Base-by-base conservation (phyloP, 2,888 invertebrate genomes). In the Pyrgus malvae region DNA sequence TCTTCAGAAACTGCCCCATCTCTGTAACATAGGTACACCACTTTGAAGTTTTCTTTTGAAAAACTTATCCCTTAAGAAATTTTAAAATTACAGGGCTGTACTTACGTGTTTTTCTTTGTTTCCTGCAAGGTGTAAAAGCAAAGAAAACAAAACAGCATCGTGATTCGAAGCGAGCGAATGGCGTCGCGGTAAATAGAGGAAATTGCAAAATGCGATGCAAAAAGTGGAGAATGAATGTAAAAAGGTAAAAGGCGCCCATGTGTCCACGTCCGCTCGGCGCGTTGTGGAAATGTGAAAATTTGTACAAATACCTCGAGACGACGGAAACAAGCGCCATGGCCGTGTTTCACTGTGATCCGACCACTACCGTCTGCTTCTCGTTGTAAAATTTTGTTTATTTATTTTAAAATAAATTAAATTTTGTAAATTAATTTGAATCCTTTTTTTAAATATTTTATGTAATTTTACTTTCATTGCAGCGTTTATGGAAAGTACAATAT, bases 251-350 rank as follows among this genome's bases (percentile, higher is more conserved):
- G 48, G 29, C 45, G 19, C 49, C 69, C 73, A 78, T 72, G 76
- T 78, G 71, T 70, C 69, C 69, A 69, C 70, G 64, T 67, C 64
- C 62, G 62, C 60, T 63, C 56, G 49, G 73, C 74, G 73, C 74
- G 70, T 75, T 76, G 76, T 74, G 70, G 66, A 68, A 78, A 75
- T 74, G 76, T 74, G 73, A 77, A 79, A 81, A 81, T 80, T 80
- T 80, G 78, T 77, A 70, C 74, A 69, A 78, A 75, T 70, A 70
- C 67, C 67, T 68, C 67, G 64, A 59, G 60, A 44, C 62, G 70
- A 60, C 69, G 74, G 77, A 75, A 76, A 69, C 67, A 65, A 67
- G 71, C 40, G 40, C 65, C 66, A 66, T 65, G 62, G 61, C 61
- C 56, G 60, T 57, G 60, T 58, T 56, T 55, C 49, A 23, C 25